Percentiles rank a stretch among this genome's conserved stretches.
These are phyloP conservation scores for Linyphia triangularis DNA, from an alignment of 2,888 invertebrate species.

Conservation along the genomic window DNA sequence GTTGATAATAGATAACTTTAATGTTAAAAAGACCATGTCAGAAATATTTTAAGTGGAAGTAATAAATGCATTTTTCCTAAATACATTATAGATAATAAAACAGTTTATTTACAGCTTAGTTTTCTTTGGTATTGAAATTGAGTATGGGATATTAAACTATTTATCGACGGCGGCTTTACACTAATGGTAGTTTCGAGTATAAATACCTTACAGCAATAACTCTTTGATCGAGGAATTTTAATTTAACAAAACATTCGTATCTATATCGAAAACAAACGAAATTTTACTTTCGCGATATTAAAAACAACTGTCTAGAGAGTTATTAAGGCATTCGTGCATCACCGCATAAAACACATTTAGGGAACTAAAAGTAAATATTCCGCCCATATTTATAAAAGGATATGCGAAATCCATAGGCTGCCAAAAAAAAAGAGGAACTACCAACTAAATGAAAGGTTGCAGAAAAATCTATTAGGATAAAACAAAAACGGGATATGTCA, in stretches of 20 bases:
- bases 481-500: conserved; percentile 58
- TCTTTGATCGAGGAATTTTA: no score
- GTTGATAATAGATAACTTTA: no score
- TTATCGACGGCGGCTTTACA: no score
- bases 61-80: no score
- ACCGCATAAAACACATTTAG: conserved; percentile 46
- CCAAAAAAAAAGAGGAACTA: conserved; percentile 10
- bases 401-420: background rate
- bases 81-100: no score
- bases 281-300: background rate
- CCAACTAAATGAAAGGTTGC: conserved; percentile 27
- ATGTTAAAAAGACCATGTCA: no score
- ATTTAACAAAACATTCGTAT: background rate
- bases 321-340: conserved; percentile 30
- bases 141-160: no score
- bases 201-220: no score
- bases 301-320: conserved; percentile 42
- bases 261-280: background rate
- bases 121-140: no score
- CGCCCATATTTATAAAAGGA: background rate
- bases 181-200: no score
- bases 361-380: conserved; percentile 65
- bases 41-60: no score
- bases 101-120: no score
- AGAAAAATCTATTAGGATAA: conserved; percentile 56